Evolutionary conservation across 2,888 invertebrate species (phyloP).

Genomic region (Macaria liturata): DNA sequence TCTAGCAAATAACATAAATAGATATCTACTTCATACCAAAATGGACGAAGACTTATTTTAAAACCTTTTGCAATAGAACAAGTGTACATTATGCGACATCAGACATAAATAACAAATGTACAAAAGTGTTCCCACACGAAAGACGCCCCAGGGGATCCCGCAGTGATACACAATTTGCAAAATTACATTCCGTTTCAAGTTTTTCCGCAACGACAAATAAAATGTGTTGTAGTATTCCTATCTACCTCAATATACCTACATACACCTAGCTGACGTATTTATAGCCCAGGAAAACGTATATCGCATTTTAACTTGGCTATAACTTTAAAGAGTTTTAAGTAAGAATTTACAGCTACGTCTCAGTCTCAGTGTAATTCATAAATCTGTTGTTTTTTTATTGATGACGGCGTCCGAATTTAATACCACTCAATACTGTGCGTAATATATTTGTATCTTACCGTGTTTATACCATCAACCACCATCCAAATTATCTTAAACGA

Average conservation of each 20-base stretch:
- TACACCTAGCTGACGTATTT: slow-evolving; percentile 7
- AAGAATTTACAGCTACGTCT: no score
- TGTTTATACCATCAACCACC: no score
- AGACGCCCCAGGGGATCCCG: slow-evolving; percentile 44
- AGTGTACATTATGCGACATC: not conserved
- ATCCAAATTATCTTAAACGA: slow-evolving; percentile 36
- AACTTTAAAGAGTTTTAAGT: no score
- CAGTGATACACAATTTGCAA: slow-evolving; percentile 57
- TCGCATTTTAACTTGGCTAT: no score
- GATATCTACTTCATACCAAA: no score
- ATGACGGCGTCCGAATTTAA: no score
- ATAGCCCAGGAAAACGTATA: no score
- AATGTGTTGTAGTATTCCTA: slow-evolving; percentile 36
- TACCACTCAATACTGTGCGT: no score
- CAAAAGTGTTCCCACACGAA: slow-evolving; percentile 50
- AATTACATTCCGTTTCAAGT: slow-evolving; percentile 59
- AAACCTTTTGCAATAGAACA: not conserved
- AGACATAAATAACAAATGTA: slow-evolving; percentile 48
- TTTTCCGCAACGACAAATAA: slow-evolving; percentile 46
- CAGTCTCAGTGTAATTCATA: no score
- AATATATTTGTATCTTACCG: no score
- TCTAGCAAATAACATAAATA: no score
- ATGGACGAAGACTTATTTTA: not conserved
- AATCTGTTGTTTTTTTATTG: no score
- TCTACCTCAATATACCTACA: slow-evolving; percentile 7